Evolutionary conservation across 2,888 invertebrate genomes (phyloP).

Genomic region (Callyntrura sp.): DNA sequence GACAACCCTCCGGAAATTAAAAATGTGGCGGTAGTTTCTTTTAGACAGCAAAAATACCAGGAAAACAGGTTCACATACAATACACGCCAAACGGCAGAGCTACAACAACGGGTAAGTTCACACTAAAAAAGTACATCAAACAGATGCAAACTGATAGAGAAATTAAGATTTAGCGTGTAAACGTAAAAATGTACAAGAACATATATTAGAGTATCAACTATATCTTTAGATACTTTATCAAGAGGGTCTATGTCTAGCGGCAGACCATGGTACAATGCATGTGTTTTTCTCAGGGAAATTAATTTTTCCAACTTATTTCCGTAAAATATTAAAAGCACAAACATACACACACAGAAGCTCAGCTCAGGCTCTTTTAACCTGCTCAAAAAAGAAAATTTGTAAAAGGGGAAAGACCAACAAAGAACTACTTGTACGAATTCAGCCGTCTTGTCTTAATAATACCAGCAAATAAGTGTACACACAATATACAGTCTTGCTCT

Average conservation of each 20-base stretch:
- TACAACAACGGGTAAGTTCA: neutral
- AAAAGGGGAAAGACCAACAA: conserved; percentile 58
- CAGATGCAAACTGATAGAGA: neutral
- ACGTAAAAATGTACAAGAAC: conserved; percentile 7
- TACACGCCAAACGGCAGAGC: no score
- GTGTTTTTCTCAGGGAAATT: conserved; percentile 67
- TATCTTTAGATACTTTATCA: no score
- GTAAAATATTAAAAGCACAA: conserved; percentile 73
- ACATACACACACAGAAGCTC: conserved; percentile 13
- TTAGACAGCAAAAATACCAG: neutral
- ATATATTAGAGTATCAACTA: no score
- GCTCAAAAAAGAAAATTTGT: conserved; percentile 46
- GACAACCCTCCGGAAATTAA: conserved; percentile 76
- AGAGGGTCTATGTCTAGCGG: neutral
- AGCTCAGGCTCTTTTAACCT: conserved; percentile 22
- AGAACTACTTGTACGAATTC: conserved; percentile 50
- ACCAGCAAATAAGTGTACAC: conserved; percentile 19
- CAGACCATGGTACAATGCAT: neutral
- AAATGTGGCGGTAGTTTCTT: conserved; percentile 45
- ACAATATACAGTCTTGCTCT: no score
- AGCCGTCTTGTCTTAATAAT: conserved; percentile 61
- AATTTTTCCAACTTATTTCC: conserved; percentile 77
- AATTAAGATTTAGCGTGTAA: conserved; percentile 22
- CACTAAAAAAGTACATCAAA: neutral
- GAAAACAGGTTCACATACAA: conserved; percentile 3